Percentiles rank a stretch among this genome's conserved stretches.
Conservation (phyloP, 1,140 invertebrate species). For the Heliconius congener region DNA sequence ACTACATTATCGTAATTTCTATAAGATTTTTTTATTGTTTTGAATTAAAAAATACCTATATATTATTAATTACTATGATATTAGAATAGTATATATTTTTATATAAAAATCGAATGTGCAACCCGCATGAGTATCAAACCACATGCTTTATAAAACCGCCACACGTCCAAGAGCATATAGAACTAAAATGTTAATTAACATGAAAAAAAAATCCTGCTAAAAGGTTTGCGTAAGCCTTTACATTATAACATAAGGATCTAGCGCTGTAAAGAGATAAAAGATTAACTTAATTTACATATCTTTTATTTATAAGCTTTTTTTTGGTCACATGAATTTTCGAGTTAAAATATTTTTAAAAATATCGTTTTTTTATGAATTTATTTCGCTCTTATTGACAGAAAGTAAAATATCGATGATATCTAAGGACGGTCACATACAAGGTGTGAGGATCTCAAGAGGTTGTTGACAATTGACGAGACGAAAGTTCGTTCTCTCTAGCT, state of each 20-base stretch:
- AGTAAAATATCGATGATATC: no score
- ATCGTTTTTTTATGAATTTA: neutral
- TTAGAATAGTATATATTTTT: no score
- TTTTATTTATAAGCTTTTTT: neutral
- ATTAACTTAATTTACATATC: neutral
- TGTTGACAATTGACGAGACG: no score
- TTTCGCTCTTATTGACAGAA: no score
- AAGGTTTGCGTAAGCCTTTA: neutral
- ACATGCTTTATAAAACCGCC: neutral
- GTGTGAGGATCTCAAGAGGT: no score
- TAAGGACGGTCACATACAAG: no score
- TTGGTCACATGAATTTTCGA: neutral
- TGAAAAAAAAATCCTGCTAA: neutral
- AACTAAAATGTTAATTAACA: constrained; percentile 11
- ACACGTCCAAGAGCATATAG: neutral
- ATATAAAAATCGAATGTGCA: neutral
- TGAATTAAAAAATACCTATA: no score
- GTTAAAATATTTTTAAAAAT: neutral
- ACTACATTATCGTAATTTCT: no score
- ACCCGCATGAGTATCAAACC: neutral
- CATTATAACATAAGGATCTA: neutral
- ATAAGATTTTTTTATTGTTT: no score
- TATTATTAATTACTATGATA: neutral
- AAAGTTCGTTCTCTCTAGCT: no score
- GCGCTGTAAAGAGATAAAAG: neutral